Conservation (phyloP, 2,888 invertebrate genomes). For the Platycheirus rosarum region DNA sequence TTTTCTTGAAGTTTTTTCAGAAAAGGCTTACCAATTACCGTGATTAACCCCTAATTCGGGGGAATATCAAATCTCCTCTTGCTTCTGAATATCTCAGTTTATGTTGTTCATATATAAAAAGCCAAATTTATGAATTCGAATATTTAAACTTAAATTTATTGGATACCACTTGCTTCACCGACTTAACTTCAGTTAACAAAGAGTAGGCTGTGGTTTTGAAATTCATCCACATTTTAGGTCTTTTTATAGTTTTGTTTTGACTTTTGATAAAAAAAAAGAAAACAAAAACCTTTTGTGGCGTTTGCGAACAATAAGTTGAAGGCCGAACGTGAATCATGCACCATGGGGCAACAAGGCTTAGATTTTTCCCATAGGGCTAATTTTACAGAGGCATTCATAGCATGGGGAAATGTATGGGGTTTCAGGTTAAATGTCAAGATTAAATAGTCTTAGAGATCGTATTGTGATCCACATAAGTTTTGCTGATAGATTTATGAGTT, state of each 20-base stretch:
- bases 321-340: constrained; percentile 18
- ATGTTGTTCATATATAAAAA: too few species aligned
- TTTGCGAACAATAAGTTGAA: constrained; percentile 13
- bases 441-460: too few species aligned
- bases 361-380: constrained; percentile 22
- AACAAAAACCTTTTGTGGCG: constrained; percentile 4
- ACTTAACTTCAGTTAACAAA: too few species aligned
- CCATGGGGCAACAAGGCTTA: not conserved
- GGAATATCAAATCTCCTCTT: too few species aligned
- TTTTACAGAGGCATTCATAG: constrained; percentile 2
- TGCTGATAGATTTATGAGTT: too few species aligned
- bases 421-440: too few species aligned
- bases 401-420: not conserved
- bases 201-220: constrained; percentile 11
- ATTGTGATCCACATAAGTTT: too few species aligned
- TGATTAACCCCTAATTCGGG: too few species aligned
- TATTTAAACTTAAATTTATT: constrained; percentile 6
- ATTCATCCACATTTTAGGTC: constrained; percentile 9
- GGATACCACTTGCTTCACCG: not conserved
- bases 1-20: too few species aligned
- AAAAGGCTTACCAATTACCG: too few species aligned
- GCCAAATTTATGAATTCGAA: too few species aligned
- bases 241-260: constrained; percentile 12
- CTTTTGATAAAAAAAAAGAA: not conserved
- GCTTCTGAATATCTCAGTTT: too few species aligned